These are phyloP conservation scores for Meloidogyne floridensis DNA, from an alignment of 1,140 invertebrate genomes.

Conservation along the genomic window DNA sequence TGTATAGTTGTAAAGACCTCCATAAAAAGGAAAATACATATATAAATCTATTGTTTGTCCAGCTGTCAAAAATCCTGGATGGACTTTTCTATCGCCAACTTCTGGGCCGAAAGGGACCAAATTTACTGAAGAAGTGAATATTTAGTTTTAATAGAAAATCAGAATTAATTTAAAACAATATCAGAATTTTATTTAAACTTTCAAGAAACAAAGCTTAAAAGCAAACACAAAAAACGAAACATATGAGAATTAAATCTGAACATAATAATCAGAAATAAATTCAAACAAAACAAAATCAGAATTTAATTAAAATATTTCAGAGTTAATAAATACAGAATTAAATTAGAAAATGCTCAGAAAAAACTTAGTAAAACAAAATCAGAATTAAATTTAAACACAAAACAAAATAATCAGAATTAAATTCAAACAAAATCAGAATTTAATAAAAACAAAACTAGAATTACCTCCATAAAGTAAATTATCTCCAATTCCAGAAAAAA, in stretches of 20 bases:
- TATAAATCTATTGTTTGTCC: slow-evolving; percentile 65
- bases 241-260: no score
- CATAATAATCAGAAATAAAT: no score
- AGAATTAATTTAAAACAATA: background rate
- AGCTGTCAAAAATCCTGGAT: slow-evolving; percentile 61
- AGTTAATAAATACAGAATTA: no score
- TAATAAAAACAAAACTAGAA: slow-evolving; percentile 18
- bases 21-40: slow-evolving; percentile 65
- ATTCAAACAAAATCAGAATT: slow-evolving; percentile 21
- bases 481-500: slow-evolving; percentile 57
- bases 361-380: no score
- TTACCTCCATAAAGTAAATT: slow-evolving; percentile 52
- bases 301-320: no score
- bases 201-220: no score
- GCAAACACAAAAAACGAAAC: no score
- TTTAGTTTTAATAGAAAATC: slow-evolving; percentile 12
- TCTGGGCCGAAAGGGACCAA: slow-evolving; percentile 55
- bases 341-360: no score
- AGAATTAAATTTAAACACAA: no score
- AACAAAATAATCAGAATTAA: no score
- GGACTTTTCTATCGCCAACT: slow-evolving; percentile 60
- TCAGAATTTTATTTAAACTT: no score
- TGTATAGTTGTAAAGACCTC: slow-evolving; percentile 65
- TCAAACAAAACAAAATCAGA: no score
- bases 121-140: slow-evolving; percentile 39